phyloP scores from a whole-genome alignment of 2,888 invertebrate genomes.

The Drosophila rubida region DNA sequence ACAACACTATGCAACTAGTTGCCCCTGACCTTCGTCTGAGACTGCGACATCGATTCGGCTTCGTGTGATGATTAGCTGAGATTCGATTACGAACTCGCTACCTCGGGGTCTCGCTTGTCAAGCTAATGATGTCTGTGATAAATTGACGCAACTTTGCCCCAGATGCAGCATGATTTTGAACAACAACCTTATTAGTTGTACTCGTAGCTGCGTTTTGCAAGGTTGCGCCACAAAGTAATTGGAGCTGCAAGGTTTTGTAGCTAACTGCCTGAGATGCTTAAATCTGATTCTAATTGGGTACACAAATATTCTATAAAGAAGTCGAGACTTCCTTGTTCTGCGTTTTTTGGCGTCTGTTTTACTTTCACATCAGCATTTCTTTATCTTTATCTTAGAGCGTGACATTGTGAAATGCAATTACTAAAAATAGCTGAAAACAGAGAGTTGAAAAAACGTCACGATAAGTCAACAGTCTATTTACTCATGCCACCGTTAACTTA shows the following conservation, averaged over 20 bases:
- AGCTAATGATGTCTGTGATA: conserved; percentile 1
- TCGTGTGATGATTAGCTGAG: background rate
- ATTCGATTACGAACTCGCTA: background rate
- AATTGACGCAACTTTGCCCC: background rate
- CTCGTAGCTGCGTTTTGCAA: too few species aligned
- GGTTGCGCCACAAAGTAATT: too few species aligned
- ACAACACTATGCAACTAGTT: background rate
- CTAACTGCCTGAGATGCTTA: too few species aligned
- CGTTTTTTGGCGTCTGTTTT: background rate
- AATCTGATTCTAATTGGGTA: too few species aligned
- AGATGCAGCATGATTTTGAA: background rate
- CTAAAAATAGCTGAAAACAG: conserved; percentile 8
- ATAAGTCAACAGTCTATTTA: conserved; percentile 7
- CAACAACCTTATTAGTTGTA: background rate
- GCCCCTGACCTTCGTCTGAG: conserved; percentile 12
- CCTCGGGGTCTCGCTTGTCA: background rate
- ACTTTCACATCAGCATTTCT: conserved; percentile 6
- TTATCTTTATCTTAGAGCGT: conserved; percentile 19
- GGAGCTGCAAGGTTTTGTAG: too few species aligned
- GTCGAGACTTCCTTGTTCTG: too few species aligned
- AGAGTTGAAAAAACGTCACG: conserved; percentile 4
- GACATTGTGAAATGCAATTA: conserved; percentile 11
- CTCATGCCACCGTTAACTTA: background rate
- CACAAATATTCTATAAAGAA: too few species aligned
- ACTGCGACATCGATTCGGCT: background rate